Evolutionary conservation across 1,140 invertebrate genomes (phyloP).

Genomic region (Bradysia coprophila): DNA sequence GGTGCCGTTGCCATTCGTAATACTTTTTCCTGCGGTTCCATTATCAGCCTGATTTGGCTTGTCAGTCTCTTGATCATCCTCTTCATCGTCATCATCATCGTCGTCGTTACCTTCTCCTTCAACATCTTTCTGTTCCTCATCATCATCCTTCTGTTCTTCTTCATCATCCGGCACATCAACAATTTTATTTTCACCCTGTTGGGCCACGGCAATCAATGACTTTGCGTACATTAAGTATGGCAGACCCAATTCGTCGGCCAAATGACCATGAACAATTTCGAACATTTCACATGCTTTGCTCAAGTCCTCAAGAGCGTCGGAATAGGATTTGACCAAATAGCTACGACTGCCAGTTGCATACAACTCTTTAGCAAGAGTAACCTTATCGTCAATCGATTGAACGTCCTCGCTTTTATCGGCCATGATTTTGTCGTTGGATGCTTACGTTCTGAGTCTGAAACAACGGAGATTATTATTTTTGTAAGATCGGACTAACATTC

Average conservation of each 20-base stretch:
- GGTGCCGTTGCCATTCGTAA: constrained; percentile 4
- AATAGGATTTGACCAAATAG: constrained; percentile 50
- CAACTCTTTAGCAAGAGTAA: constrained; percentile 21
- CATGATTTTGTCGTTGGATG: constrained; percentile 11
- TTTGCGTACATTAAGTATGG: constrained; percentile 16
- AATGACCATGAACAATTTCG: constrained; percentile 42
- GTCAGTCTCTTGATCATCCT: constrained; percentile 8
- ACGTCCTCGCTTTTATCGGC: constrained; percentile 11
- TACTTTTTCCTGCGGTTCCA: background rate
- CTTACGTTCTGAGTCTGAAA: too few species aligned
- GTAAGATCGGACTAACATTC: too few species aligned
- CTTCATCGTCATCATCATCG: constrained; percentile 7
- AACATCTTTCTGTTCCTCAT: constrained; percentile 1
- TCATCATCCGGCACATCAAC: constrained; percentile 41
- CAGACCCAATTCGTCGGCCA: constrained; percentile 36
- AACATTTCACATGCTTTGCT: constrained; percentile 49
- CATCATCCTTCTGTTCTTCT: constrained; percentile 26
- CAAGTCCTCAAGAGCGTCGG: constrained; percentile 44
- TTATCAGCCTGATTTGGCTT: background rate
- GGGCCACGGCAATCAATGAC: constrained; percentile 48
- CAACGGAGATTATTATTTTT: too few species aligned
- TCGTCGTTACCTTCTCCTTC: constrained; percentile 13
- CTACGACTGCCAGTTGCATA: constrained; percentile 50
- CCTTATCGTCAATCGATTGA: constrained; percentile 4
- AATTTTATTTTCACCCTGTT: constrained; percentile 47